phyloP scores from a whole-genome alignment of 2,797 vertebrate genomes.

The Dermochelys coriacea region DNA sequence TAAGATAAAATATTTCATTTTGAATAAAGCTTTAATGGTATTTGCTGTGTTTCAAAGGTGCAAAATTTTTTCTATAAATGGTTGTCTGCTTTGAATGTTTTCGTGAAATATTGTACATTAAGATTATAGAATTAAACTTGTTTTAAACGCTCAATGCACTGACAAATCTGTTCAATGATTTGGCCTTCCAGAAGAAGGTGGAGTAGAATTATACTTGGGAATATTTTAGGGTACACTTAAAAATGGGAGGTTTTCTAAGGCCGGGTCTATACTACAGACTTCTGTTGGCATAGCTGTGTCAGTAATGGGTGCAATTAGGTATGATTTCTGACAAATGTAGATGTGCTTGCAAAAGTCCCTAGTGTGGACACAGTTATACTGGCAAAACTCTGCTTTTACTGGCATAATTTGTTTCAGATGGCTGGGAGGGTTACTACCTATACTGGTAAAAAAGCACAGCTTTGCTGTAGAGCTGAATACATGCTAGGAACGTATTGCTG shows the following conservation, averaged over 20 bases:
- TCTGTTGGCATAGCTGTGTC: neutral
- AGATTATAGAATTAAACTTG: neutral
- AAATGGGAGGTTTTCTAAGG: neutral
- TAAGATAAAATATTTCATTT: slow-evolving; percentile 31
- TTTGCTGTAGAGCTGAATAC: neutral
- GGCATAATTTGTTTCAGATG: neutral
- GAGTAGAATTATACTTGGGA: neutral
- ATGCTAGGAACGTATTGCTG: neutral
- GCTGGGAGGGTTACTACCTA: neutral
- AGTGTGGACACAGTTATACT: too few relatives aligned
- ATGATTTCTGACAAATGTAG: neutral
- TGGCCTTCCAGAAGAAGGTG: neutral
- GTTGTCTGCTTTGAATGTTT: neutral
- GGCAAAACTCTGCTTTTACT: neutral
- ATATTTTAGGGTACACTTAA: slow-evolving; percentile 4
- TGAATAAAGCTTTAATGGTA: slow-evolving; percentile 18
- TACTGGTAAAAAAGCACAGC: neutral
- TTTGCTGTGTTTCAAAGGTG: slow-evolving; percentile 17
- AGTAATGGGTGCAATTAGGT: neutral
- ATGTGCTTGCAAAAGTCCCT: neutral
- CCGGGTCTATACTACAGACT: neutral
- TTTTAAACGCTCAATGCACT: neutral
- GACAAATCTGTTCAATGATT: neutral
- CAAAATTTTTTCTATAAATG: neutral
- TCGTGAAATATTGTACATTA: neutral